Base-by-base conservation (phyloP, 1,140 invertebrate genomes). In the Tyrophagus putrescentiae region DNA sequence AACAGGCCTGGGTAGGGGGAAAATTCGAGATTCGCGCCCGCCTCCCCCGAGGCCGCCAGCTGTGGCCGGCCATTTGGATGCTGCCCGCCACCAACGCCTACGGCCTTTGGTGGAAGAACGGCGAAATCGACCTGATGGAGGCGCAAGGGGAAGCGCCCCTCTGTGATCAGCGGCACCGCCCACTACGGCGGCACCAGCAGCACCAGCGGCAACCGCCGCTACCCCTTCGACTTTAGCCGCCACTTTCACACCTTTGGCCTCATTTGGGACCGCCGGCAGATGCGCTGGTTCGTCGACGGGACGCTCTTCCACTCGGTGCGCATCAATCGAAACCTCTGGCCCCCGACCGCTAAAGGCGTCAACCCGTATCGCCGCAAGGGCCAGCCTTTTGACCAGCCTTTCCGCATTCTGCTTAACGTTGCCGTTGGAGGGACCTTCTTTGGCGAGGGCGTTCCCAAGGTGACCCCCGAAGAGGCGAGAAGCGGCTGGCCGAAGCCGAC, bases 171-270 rank as follows among this genome's bases (percentile, higher is more conserved):
- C 21, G 57, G 57, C 13, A 59, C 42, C 53, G 21, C 39, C 16
- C 53, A 56, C 27, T 56, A 56, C 25, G 53, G 53, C 28, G 53
- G 53, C 3, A 1, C 1, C 11, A n/a, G 39, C 25, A 56, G 9
- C 31, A 33, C 45, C 7, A 27, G 33, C 34, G 62, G 62, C 13
- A 13, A 64, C 34, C 9, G 7, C 9, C 29, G 33, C 11, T 50
- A 39, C 16, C 27, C 13, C 23, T n/a, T 32, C 18, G 23, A 23
- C 23, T 63, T 64, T 34, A 36, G 23, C 13, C 66, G 68, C 33
- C 60, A 59, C 29, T 71, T 70, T 45, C 70, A 72, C 53, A 68
- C 60, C 23, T 72, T 67, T 60, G 64, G 28, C 11, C 41, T 72
- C 4, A 64, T 68, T 45, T 72, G 71, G 70, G 65, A 68, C 57